phyloP scores from a whole-genome alignment of 1,140 invertebrate genomes.

The Yoshiicerus persimilis region DNA sequence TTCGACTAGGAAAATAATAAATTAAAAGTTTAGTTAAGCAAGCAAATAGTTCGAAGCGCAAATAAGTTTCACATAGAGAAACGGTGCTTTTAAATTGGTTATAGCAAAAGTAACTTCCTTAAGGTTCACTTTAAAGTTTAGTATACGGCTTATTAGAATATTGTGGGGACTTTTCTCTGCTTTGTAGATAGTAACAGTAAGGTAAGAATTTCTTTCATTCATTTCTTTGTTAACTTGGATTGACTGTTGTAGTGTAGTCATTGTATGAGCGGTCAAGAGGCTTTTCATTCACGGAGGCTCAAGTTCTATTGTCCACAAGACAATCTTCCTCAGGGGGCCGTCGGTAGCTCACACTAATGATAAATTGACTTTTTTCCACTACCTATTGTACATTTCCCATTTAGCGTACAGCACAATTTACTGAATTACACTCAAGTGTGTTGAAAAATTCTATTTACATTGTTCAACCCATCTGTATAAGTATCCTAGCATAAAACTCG shows the following conservation, averaged over 20 bases:
- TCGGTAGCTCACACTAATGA: neutral
- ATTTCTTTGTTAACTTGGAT: neutral
- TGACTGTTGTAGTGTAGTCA: neutral
- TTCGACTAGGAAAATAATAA: too few species aligned
- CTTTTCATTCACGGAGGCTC: constrained; percentile 10
- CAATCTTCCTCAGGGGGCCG: constrained; percentile 12
- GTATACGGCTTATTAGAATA: too few species aligned
- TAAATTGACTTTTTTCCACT: constrained; percentile 13
- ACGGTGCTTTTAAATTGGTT: too few species aligned
- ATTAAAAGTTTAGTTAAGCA: too few species aligned
- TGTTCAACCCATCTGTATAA: neutral
- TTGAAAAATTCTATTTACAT: neutral
- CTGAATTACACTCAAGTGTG: neutral
- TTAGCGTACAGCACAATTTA: neutral
- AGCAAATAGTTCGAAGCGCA: too few species aligned
- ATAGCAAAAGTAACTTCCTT: neutral
- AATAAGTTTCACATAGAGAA: too few species aligned
- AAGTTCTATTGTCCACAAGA: constrained; percentile 14
- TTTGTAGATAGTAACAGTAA: neutral
- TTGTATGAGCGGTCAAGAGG: constrained; percentile 9
- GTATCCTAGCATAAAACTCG: too few species aligned
- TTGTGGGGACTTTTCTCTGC: too few species aligned
- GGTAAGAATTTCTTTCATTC: neutral
- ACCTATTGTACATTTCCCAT: neutral
- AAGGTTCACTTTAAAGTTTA: too few species aligned